These are phyloP conservation scores for Myanophis thanlyinensis DNA, from an alignment of 2,113 vertebrate species.

Conservation along the genomic window DNA sequence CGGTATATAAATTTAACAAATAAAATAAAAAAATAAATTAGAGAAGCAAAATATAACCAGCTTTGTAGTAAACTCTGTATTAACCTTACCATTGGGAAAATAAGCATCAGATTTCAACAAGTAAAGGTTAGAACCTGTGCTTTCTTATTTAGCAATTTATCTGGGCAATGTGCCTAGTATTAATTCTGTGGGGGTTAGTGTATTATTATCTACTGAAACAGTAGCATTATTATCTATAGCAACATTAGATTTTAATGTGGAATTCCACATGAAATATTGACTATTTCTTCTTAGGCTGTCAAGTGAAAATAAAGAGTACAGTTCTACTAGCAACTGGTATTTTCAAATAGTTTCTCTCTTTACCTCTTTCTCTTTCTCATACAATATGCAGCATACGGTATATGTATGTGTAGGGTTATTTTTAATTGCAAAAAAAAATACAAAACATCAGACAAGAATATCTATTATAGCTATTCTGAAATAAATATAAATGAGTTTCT, in stretches of 20 bases:
- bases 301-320: background rate
- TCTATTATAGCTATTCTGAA: background rate
- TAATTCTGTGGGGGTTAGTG: constrained; percentile 6
- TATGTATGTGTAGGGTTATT: background rate
- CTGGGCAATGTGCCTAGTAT: background rate
- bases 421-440: background rate
- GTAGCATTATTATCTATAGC: background rate
- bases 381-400: background rate
- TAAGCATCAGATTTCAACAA: background rate
- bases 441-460: background rate
- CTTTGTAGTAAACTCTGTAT: background rate
- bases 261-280: constrained; percentile 11
- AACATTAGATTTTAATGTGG: background rate
- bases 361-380: background rate
- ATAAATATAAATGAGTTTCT: background rate
- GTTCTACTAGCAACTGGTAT: background rate
- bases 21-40: no score
- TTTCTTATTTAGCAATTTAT: background rate
- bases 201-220: background rate
- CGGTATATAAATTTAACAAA: no score
- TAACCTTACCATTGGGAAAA: background rate
- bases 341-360: background rate
- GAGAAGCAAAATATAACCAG: background rate
- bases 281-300: background rate
- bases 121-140: accelerated